A percentile compares a stretch with the other conserved stretches of the same genome.
Evolutionary conservation across 2,888 invertebrate genomes (phyloP).

Genomic region (Gymnosoma rotundatum): DNA sequence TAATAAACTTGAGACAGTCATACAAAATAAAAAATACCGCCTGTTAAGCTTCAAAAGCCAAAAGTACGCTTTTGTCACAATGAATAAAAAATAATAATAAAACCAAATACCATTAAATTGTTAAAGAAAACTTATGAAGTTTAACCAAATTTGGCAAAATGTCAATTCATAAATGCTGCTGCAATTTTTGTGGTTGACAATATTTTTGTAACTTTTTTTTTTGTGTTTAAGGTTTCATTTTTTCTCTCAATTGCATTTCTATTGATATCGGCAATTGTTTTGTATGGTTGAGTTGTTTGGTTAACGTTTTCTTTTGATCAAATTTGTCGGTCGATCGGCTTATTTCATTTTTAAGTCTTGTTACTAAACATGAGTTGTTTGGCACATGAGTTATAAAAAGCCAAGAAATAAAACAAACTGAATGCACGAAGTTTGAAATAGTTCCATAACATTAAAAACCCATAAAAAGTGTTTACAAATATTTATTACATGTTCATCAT

Average conservation of each 20-base stretch:
- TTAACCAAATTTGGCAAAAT: slow-evolving; percentile 72
- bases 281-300: slow-evolving; percentile 18
- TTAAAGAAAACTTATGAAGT: slow-evolving; percentile 68
- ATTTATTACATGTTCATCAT: slow-evolving; percentile 62
- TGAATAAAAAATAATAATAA: slow-evolving; percentile 4
- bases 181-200: slow-evolving; percentile 52
- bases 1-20: slow-evolving; percentile 13
- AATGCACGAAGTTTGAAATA: slow-evolving; percentile 41
- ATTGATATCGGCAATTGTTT: slow-evolving; percentile 62
- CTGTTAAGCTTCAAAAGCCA: slow-evolving; percentile 25
- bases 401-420: background rate
- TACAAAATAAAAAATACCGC: slow-evolving; percentile 32
- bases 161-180: slow-evolving; percentile 68
- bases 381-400: slow-evolving; percentile 42
- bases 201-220: slow-evolving; percentile 25
- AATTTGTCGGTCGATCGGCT: slow-evolving; percentile 48
- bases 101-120: slow-evolving; percentile 41
- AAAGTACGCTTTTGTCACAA: slow-evolving; percentile 45
- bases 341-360: slow-evolving; percentile 49
- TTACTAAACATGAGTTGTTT: slow-evolving; percentile 47
- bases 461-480: slow-evolving; percentile 64
- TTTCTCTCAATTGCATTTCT: slow-evolving; percentile 66
- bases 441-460: slow-evolving; percentile 54
- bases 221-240: slow-evolving; percentile 3
- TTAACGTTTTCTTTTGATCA: slow-evolving; percentile 52